These are phyloP conservation scores for Arnoldichthys spilopterus DNA, from an alignment of 2,797 vertebrate species.

Conservation along the genomic window DNA sequence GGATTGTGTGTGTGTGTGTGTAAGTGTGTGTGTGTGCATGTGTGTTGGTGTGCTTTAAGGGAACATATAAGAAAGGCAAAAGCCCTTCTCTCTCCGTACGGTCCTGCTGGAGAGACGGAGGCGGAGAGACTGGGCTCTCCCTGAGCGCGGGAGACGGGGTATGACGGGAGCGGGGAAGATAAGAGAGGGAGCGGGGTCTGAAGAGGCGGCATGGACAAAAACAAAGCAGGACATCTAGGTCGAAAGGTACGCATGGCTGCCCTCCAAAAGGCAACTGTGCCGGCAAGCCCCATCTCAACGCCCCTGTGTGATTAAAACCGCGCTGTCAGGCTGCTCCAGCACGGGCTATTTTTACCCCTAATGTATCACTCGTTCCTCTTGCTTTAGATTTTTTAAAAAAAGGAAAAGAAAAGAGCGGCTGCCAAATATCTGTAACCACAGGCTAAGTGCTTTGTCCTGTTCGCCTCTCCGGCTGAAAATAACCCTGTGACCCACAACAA, in stretches of 20 bases:
- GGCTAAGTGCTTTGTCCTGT: constrained; percentile 33
- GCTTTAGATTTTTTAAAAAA: constrained; percentile 17
- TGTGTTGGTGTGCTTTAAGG: constrained; percentile 24
- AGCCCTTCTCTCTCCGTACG: constrained; percentile 5
- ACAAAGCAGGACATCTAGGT: constrained; percentile 72
- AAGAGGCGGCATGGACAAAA: constrained; percentile 61
- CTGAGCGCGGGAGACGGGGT: constrained; percentile 6
- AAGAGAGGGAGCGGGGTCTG: constrained; percentile 30
- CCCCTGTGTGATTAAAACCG: constrained; percentile 66
- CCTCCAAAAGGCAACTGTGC: constrained; percentile 71
- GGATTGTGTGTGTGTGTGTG: constrained; percentile 24
- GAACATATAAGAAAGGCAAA: neutral
- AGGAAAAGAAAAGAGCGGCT: constrained; percentile 55
- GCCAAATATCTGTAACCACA: constrained; percentile 62
- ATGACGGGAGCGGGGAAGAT: constrained; percentile 15
- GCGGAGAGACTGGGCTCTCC: constrained; percentile 7
- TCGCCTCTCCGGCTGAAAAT: constrained; percentile 32
- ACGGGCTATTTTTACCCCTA: constrained; percentile 63
- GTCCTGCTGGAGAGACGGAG: constrained; percentile 2
- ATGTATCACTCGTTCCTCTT: constrained; percentile 36
- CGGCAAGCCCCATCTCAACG: constrained; percentile 54
- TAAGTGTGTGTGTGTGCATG: constrained; percentile 29
- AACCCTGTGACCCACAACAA: constrained; percentile 19
- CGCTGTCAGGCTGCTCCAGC: constrained; percentile 63
- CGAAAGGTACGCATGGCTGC: constrained; percentile 72